Evolutionary conservation across 2,888 invertebrate genomes (phyloP).

Genomic region (Erebia palarica): DNA sequence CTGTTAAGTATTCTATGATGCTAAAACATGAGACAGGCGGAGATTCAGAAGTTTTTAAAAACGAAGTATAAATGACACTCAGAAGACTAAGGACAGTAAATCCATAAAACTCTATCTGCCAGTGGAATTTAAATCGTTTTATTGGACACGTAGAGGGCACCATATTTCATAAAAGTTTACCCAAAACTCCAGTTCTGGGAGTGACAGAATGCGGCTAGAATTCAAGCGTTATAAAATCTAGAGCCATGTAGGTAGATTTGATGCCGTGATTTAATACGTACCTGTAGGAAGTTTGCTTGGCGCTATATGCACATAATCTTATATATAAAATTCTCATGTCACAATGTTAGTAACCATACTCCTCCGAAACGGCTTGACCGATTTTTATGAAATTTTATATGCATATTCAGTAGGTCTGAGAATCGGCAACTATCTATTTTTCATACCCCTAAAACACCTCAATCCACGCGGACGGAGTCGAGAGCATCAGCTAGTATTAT

Average conservation of each 20-base stretch:
- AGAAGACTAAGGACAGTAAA: slow-evolving; percentile 1
- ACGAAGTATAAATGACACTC: background rate
- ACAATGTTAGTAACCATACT: no score
- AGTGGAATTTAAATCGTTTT: slow-evolving; percentile 7
- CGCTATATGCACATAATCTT: no score
- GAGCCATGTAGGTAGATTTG: background rate
- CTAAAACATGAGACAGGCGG: background rate
- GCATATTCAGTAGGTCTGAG: no score
- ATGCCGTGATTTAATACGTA: background rate
- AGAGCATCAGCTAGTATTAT: no score
- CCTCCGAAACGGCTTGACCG: no score
- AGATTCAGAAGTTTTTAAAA: background rate
- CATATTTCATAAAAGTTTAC: slow-evolving; percentile 19
- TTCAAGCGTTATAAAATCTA: background rate
- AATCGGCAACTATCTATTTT: no score
- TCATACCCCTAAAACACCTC: no score
- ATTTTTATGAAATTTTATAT: no score
- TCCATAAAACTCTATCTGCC: background rate
- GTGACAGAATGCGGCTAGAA: background rate
- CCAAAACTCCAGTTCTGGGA: slow-evolving; percentile 2
- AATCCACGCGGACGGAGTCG: no score
- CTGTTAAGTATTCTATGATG: no score
- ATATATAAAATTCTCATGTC: no score
- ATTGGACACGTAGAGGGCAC: slow-evolving; percentile 13
- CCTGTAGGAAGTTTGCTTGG: no score